These are phyloP conservation scores for Atopsyche davidsoni DNA, from an alignment of 1,140 invertebrate genomes.

Conservation along the genomic window DNA sequence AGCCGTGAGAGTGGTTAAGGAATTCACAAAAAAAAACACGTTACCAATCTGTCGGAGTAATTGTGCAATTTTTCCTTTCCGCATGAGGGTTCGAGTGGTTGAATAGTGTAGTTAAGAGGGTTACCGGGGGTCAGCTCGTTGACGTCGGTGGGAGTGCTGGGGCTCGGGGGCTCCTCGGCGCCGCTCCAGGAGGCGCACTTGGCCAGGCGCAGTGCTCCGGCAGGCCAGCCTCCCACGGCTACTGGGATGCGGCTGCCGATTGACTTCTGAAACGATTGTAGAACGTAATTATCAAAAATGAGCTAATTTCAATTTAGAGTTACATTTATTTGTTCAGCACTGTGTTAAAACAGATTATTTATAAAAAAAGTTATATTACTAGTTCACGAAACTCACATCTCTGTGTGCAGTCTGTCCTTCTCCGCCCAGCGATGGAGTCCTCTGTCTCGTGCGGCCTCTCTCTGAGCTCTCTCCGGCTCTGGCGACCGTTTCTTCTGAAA, in stretches of 20 bases:
- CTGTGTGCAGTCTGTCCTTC: conserved; percentile 22
- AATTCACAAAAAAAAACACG: too few relatives aligned
- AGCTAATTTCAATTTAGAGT: not conserved
- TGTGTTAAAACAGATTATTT: too few relatives aligned
- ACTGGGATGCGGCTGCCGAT: conserved; percentile 32
- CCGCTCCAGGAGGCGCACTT: conserved; percentile 55
- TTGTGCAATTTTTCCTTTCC: too few relatives aligned
- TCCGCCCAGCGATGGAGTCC: conserved; percentile 27
- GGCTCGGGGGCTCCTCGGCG: conserved; percentile 31
- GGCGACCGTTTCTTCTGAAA: conserved; percentile 2
- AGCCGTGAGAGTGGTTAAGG: too few relatives aligned
- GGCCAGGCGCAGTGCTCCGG: conserved; percentile 38
- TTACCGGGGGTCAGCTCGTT: conserved; percentile 34
- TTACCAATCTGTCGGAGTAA: too few relatives aligned
- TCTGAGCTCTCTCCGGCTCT: conserved; percentile 9
- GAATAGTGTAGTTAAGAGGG: too few relatives aligned
- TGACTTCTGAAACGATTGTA: conserved; percentile 32
- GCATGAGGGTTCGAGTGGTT: too few relatives aligned
- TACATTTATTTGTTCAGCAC: too few relatives aligned
- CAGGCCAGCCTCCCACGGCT: conserved; percentile 39
- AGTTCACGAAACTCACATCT: conserved; percentile 19
- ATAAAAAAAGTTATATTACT: too few relatives aligned
- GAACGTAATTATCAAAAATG: conserved; percentile 4
- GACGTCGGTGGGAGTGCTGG: conserved; percentile 25
- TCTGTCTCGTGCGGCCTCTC: conserved; percentile 23